These are phyloP conservation scores for Ectropis crepuscularia DNA, from an alignment of 2,888 invertebrate species.

Conservation along the genomic window DNA sequence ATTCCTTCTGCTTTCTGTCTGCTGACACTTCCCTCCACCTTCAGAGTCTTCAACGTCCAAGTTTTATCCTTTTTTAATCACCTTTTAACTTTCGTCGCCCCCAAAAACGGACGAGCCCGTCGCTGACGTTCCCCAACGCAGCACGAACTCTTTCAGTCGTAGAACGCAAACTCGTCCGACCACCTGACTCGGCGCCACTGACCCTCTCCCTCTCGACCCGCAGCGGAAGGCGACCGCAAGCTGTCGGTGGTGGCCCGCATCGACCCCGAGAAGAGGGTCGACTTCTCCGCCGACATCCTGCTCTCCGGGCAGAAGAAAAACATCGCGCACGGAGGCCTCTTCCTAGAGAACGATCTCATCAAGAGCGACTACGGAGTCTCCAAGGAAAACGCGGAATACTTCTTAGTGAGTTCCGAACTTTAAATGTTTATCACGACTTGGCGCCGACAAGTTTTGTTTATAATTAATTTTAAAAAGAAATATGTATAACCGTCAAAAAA, in stretches of 20 bases:
- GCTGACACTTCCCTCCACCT: neutral
- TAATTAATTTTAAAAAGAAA: too few species aligned
- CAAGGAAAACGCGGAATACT: slow-evolving; percentile 84
- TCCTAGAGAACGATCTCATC: slow-evolving; percentile 86
- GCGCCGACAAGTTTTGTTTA: too few species aligned
- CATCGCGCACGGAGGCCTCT: slow-evolving; percentile 83
- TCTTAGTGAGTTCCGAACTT: slow-evolving; percentile 75
- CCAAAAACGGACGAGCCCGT: too few species aligned
- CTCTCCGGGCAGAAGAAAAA: slow-evolving; percentile 84
- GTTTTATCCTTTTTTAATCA: too few species aligned
- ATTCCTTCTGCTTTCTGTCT: slow-evolving; percentile 44
- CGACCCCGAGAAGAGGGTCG: slow-evolving; percentile 86
- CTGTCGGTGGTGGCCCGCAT: slow-evolving; percentile 82
- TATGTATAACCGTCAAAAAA: too few species aligned
- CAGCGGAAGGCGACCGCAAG: slow-evolving; percentile 80
- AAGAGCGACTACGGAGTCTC: slow-evolving; percentile 86
- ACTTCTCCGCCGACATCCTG: slow-evolving; percentile 83
- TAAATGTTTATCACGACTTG: neutral
- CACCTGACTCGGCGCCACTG: neutral
- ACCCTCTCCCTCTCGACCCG: neutral
- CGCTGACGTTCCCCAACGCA: too few species aligned
- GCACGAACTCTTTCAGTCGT: too few species aligned
- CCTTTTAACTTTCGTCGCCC: too few species aligned
- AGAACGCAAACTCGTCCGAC: too few species aligned
- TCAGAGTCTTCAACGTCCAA: too few species aligned